These are phyloP conservation scores for Drosophila sechellia DNA, from an alignment of 1,140 invertebrate species.

Conservation along the genomic window DNA sequence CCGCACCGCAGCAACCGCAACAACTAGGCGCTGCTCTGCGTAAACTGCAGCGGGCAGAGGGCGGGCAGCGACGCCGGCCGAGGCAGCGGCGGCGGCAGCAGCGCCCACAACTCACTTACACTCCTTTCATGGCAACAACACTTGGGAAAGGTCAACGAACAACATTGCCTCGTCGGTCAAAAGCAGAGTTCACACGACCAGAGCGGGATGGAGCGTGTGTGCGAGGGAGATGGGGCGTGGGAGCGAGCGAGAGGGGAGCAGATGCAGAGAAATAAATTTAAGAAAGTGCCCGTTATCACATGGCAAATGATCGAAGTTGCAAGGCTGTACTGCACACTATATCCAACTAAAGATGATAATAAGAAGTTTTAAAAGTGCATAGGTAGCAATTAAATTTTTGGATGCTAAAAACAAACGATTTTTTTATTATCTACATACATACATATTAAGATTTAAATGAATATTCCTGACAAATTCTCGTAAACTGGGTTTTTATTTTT, in stretches of 20 bases:
- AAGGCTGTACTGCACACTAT: not conserved
- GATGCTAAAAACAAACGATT: no score
- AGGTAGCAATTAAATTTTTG: no score
- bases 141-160: slow-evolving; percentile 81
- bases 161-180: slow-evolving; percentile 81
- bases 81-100: slow-evolving; percentile 20
- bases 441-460: no score
- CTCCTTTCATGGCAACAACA: slow-evolving; percentile 79
- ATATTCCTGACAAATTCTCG: no score
- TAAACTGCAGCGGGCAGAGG: slow-evolving; percentile 47
- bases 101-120: slow-evolving; percentile 60
- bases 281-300: no score
- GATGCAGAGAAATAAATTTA: slow-evolving; percentile 7
- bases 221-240: slow-evolving; percentile 9
- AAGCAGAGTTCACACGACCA: slow-evolving; percentile 80
- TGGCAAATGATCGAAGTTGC: not conserved
- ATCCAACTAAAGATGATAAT: no score
- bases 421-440: no score
- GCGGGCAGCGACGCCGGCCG: slow-evolving; percentile 14
- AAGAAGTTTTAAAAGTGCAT: no score
- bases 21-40: slow-evolving; percentile 53
- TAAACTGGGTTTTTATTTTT: no score
- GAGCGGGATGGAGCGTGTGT: slow-evolving; percentile 23
- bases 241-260: slow-evolving; percentile 14
- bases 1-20: slow-evolving; percentile 38